Percentiles rank a stretch among this genome's conserved stretches.
phyloP scores from a whole-genome alignment of 1,140 invertebrate genomes.

The Lepidurus packardi region DNA sequence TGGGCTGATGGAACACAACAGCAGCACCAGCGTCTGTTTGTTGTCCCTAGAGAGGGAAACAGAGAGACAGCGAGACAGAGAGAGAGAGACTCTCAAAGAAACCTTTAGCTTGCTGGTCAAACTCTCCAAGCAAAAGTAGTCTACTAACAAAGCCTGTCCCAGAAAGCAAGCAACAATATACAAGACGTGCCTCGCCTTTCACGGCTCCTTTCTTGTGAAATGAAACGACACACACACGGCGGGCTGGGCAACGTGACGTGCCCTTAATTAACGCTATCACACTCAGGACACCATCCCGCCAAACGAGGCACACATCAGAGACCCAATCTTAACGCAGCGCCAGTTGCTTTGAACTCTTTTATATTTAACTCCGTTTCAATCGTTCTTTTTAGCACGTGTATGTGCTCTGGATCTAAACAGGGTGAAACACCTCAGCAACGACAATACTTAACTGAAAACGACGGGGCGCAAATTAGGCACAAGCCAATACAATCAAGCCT shows the following conservation, averaged over 20 bases:
- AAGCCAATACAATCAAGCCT: neutral
- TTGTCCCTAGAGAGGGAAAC: neutral
- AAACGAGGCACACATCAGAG: neutral
- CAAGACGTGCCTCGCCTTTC: neutral
- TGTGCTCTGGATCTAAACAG: no score
- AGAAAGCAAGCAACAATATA: neutral
- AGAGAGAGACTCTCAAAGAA: neutral
- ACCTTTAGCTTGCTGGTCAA: neutral
- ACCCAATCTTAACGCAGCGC: neutral
- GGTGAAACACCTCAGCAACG: no score
- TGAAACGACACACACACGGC: slow-evolving; percentile 21
- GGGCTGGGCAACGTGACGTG: slow-evolving; percentile 7
- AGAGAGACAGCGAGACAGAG: neutral
- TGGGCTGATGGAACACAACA: no score
- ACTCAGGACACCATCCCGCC: neutral
- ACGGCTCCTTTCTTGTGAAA: neutral
- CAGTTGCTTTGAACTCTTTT: neutral
- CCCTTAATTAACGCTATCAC: slow-evolving; percentile 15
- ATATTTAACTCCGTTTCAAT: no score
- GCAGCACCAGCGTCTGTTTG: no score
- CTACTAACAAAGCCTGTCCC: neutral
- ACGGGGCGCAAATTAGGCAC: no score
- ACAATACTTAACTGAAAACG: no score
- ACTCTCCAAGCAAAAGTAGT: neutral
- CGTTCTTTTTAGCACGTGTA: no score